Evolutionary conservation across 2,888 invertebrate species (phyloP).

Genomic region (Drosophila atripex): DNA sequence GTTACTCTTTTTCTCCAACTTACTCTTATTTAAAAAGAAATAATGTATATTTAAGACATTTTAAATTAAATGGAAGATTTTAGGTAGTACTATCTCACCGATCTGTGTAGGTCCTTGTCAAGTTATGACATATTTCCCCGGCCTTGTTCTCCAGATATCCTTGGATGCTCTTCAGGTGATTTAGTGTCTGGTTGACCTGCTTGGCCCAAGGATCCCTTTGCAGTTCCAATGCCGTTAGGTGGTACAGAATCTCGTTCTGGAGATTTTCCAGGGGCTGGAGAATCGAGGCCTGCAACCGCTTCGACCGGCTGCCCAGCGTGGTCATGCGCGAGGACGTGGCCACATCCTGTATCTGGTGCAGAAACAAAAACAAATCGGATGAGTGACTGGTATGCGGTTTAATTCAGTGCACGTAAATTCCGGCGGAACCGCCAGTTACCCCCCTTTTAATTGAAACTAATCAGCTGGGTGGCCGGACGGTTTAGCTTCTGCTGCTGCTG

Average conservation of each 20-base stretch:
- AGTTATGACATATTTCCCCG: constrained; percentile 88
- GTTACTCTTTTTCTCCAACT: too few species aligned
- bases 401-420: constrained; percentile 19
- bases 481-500: neutral
- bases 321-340: constrained; percentile 90
- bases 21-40: neutral
- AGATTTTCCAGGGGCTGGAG: constrained; percentile 89
- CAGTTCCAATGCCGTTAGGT: constrained; percentile 90
- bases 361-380: constrained; percentile 9
- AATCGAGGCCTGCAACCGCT: constrained; percentile 87
- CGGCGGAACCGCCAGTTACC: too few species aligned
- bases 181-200: constrained; percentile 89
- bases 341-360: constrained; percentile 86
- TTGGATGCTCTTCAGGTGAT: constrained; percentile 91
- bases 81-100: constrained; percentile 61
- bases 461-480: constrained; percentile 10
- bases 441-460: constrained; percentile 37
- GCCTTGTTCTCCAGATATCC: constrained; percentile 90
- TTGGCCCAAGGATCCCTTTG: constrained; percentile 89
- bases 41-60: neutral
- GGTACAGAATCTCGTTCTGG: constrained; percentile 90
- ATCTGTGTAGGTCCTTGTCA: constrained; percentile 84
- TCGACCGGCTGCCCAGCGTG: constrained; percentile 87
- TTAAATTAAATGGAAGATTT: too few species aligned
- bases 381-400: constrained; percentile 6